Evolutionary conservation across 2,888 invertebrate genomes (phyloP).

Genomic region (Drosophila pseudotakahashii): DNA sequence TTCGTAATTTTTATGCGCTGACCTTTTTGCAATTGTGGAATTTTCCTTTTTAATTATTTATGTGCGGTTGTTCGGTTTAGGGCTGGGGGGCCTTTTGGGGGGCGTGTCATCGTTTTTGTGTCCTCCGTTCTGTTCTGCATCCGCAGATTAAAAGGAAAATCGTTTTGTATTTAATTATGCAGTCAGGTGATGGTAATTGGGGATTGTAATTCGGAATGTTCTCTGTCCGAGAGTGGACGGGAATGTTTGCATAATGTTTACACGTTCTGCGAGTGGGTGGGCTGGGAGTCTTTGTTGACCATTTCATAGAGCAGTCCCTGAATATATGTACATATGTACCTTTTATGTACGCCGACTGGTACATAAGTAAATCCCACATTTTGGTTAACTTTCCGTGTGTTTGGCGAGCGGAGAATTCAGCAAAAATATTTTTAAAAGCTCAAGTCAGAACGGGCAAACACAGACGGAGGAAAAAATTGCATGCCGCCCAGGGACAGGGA

Average conservation of each 20-base stretch:
- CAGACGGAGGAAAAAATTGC: conserved; percentile 57
- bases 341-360: conserved; percentile 14
- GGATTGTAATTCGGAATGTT: conserved; percentile 62
- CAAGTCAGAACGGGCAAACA: conserved; percentile 58
- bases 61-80: conserved; percentile 56
- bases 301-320: conserved; percentile 27
- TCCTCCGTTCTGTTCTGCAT: conserved; percentile 17
- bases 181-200: conserved; percentile 75
- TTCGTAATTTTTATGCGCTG: conserved; percentile 77
- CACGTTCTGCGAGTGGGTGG: conserved; percentile 14
- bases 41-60: conserved; percentile 80
- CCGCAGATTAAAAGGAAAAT: conserved; percentile 75
- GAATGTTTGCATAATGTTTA: conserved; percentile 46
- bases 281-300: conserved; percentile 19
- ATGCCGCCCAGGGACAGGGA: conserved; percentile 40
- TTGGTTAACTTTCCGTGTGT: conserved; percentile 39
- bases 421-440: conserved; percentile 73
- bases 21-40: conserved; percentile 77
- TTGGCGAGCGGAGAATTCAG: conserved; percentile 52
- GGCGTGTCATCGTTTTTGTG: conserved; percentile 18
- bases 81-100: conserved; percentile 6
- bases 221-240: conserved; percentile 18
- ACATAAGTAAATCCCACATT: conserved; percentile 19
- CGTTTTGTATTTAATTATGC: conserved; percentile 77
- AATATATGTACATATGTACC: background rate